These are phyloP conservation scores for Microcebus murinus DNA, from an alignment of 2,113 vertebrate genomes.

Conservation along the genomic window DNA sequence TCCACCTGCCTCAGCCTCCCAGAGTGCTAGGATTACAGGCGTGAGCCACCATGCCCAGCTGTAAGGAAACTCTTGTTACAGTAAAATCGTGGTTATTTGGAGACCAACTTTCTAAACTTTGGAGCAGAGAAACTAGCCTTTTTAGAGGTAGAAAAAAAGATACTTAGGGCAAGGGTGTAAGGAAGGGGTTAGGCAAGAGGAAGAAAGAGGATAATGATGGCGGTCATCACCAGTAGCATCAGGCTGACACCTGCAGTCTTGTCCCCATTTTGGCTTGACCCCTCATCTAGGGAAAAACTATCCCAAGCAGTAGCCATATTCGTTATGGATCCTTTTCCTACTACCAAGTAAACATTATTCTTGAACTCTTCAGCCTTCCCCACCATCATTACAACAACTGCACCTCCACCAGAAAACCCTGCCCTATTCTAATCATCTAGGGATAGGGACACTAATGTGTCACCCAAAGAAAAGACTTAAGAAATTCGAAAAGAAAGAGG, in stretches of 20 bases:
- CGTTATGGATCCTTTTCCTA: not conserved
- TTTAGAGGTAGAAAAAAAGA: not conserved
- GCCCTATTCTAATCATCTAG: not conserved
- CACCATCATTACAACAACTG: not conserved
- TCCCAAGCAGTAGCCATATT: not conserved
- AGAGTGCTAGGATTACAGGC: no score
- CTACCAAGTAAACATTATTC: not conserved
- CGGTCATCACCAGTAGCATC: not conserved
- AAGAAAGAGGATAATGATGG: not conserved
- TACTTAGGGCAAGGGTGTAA: not conserved
- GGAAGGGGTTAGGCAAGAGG: not conserved
- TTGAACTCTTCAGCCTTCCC: not conserved
- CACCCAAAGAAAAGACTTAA: not conserved
- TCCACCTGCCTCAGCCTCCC: no score
- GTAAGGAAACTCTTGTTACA: not conserved
- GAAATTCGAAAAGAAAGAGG: not conserved
- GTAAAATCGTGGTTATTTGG: conserved; percentile 21
- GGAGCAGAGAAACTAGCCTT: conserved; percentile 23
- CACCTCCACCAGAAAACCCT: not conserved
- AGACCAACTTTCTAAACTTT: not conserved
- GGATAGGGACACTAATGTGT: not conserved
- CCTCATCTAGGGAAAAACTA: not conserved
- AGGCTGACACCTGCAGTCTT: not conserved
- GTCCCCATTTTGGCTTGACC: not conserved
- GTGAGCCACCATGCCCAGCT: no score